Evolutionary conservation across 2,113 vertebrate species (phyloP).

Genomic region (Megaceryle torquata): DNA sequence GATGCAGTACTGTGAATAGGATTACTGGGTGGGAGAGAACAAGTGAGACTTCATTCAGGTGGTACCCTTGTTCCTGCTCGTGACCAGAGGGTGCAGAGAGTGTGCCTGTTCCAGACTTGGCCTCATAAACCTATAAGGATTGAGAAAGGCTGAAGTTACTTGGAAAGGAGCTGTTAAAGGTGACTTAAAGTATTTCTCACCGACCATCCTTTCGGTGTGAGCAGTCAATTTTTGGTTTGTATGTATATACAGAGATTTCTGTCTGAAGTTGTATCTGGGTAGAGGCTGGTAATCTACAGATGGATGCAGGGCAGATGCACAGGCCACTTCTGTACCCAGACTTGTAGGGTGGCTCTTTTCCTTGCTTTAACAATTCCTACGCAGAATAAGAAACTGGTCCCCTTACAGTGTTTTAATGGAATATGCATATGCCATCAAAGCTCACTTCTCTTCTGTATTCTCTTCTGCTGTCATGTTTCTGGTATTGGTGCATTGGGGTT

Average conservation of each 20-base stretch:
- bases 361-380: not conserved
- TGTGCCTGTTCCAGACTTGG: not conserved
- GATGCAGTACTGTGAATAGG: not conserved
- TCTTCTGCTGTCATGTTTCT: not conserved
- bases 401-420: not conserved
- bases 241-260: not conserved
- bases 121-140: not conserved
- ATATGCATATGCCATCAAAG: not conserved
- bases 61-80: not conserved
- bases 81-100: rapidly evolving
- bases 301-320: not conserved
- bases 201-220: not conserved
- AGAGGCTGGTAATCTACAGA: not conserved
- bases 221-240: not conserved
- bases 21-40: not conserved
- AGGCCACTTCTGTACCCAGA: not conserved
- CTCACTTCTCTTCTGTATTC: not conserved
- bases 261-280: not conserved
- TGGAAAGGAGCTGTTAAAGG: not conserved
- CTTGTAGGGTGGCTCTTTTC: not conserved
- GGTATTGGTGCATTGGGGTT: not conserved
- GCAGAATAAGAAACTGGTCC: not conserved
- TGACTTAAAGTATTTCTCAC: not conserved
- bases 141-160: not conserved
- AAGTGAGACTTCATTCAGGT: not conserved